Evolutionary conservation across 2,113 vertebrate genomes (phyloP).

Genomic region (Todiramphus saurophagus): DNA sequence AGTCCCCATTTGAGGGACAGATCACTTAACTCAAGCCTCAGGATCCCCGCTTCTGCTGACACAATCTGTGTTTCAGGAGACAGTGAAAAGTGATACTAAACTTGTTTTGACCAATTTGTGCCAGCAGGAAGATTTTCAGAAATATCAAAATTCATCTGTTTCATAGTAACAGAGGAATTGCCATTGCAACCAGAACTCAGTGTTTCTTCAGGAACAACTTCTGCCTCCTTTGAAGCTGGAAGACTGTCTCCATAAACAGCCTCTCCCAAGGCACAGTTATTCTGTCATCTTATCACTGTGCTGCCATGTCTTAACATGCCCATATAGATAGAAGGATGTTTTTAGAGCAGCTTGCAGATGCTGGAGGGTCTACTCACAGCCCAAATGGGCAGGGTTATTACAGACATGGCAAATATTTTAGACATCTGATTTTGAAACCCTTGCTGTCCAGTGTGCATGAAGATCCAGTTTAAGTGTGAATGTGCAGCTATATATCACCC

Average conservation of each 20-base stretch:
- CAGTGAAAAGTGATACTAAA: not conserved
- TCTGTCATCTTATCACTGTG: not conserved
- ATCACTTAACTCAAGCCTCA: not conserved
- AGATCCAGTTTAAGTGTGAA: not conserved
- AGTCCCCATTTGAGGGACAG: not conserved
- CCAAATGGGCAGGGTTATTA: not conserved
- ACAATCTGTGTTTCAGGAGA: not conserved
- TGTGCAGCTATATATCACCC: not conserved
- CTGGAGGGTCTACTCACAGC: not conserved
- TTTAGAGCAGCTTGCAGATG: conserved; percentile 27
- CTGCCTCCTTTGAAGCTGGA: not conserved
- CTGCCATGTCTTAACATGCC: conserved; percentile 10
- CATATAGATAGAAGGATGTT: not conserved
- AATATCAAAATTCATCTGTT: not conserved
- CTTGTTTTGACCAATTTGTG: not conserved
- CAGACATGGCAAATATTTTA: conserved; percentile 35
- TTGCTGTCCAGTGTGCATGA: not conserved
- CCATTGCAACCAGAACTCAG: not conserved
- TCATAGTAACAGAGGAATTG: not conserved
- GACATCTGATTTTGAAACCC: conserved; percentile 2
- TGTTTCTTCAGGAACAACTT: not conserved
- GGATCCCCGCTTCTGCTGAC: not conserved
- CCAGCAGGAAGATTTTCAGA: not conserved
- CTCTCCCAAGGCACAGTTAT: not conserved
- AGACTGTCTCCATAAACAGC: not conserved